Percentiles rank a stretch among this genome's conserved stretches.
Evolutionary conservation across 2,113 vertebrate species (phyloP).

Genomic region (Podarcis cretensis): DNA sequence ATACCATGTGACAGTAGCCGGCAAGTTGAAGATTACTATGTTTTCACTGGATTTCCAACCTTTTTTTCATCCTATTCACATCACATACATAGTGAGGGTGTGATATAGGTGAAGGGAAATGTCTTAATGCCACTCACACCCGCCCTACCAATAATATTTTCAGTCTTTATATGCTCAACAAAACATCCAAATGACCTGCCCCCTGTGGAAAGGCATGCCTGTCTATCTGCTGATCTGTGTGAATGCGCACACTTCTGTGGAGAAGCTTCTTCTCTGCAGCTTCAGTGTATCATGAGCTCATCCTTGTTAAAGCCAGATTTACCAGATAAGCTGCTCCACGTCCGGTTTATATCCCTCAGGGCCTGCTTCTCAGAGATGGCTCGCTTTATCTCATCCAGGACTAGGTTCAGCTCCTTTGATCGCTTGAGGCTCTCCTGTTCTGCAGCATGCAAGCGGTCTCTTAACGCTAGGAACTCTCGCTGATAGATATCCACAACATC

Average conservation of each 20-base stretch:
- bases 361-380: constrained; percentile 91
- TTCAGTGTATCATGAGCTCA: constrained; percentile 38
- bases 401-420: constrained; percentile 96
- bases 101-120: background rate
- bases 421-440: constrained; percentile 97
- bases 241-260: background rate
- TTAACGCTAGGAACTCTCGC: constrained; percentile 92
- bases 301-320: constrained; percentile 57
- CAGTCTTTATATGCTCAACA: background rate
- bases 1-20: background rate
- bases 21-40: background rate
- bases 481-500: constrained; percentile 95
- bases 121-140: background rate
- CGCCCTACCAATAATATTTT: background rate
- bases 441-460: constrained; percentile 89
- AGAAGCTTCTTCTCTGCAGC: background rate
- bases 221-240: constrained; percentile 31
- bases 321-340: constrained; percentile 89
- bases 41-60: background rate
- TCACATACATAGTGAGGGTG: background rate
- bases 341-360: constrained; percentile 84
- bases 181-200: constrained; percentile 18
- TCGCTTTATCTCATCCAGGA: constrained; percentile 96
- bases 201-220: constrained; percentile 26
- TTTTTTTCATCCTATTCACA: background rate